A percentile compares a stretch with the other conserved stretches of the same genome.
These are phyloP conservation scores for Columbina picui DNA, from an alignment of 2,113 vertebrate species.

Conservation along the genomic window DNA sequence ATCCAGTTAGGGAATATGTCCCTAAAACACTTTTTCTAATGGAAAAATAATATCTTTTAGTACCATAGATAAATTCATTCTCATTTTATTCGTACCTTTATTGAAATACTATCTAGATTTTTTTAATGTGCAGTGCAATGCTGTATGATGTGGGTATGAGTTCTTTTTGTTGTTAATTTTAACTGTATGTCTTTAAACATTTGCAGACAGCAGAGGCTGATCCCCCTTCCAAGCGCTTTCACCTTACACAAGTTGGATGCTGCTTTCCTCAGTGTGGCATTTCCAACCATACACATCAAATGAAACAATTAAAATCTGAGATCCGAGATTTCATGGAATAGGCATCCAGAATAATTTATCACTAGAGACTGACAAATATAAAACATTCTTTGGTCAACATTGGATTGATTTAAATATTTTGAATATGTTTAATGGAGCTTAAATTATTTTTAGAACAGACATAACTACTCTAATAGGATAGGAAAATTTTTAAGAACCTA, in stretches of 20 bases:
- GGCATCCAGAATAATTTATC: neutral
- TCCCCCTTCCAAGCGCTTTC: neutral
- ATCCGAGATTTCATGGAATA: neutral
- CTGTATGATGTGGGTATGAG: neutral
- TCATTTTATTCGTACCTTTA: neutral
- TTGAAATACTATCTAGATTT: neutral
- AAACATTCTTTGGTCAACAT: neutral
- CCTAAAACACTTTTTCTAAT: neutral
- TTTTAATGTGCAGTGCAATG: neutral
- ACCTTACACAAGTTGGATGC: neutral
- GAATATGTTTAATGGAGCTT: neutral
- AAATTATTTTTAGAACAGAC: slow-evolving; percentile 1
- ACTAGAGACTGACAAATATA: neutral
- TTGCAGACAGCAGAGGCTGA: neutral
- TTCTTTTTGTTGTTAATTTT: neutral
- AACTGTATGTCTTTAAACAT: neutral
- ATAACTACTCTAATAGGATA: neutral
- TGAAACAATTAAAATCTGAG: neutral
- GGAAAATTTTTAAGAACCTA: neutral
- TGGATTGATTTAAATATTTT: slow-evolving; percentile 33
- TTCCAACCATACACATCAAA: neutral
- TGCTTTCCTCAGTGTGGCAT: neutral
- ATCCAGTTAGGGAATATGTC: neutral
- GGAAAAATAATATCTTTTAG: neutral
- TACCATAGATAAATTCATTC: neutral